Evolutionary conservation across 2,797 vertebrate genomes (phyloP), one percentile per base, ranked within the genome.

Genomic region (Syncerus caffer): DNA sequence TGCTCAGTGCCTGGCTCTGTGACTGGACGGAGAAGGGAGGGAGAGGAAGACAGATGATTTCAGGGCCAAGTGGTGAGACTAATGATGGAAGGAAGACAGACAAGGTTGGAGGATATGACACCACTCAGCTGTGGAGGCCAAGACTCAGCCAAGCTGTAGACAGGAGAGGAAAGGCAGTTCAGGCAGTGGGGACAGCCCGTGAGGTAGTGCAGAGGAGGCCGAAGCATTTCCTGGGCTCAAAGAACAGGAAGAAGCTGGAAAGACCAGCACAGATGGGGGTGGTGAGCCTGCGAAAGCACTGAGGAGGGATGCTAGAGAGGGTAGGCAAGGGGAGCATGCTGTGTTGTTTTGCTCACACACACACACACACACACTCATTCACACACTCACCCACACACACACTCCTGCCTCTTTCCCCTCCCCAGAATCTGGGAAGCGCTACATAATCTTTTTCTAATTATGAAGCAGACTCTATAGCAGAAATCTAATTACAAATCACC

Each of bases 401-500:
- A 19, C 85, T 8, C 85, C 88, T 92, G 94, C 93, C 62, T 96
- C 51, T 0, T 0, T 58, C 93, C 94, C 95, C 96, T 89, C 82
- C 58, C 94, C 53, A 83, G 98, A 98, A 98, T 98, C 97, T 97
- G 97, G 98, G 98, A 98, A 98, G 98, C 93, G 87, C 98, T 98
- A 97, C 97, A 97, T 98, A 98, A 98, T 98, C 97, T 98, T 98
- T 97, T 98, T 98, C 97, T 97, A 98, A 98, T 98, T 97, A 98
- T 97, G 96, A 98, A 95, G 90, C 97, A 95, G 95, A 97, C 96
- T 96, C 95, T 98, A 98, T 98, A 98, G 98, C 98, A 97, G 97
- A 99, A 98, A 98, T 98, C 97, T 98, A 98, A 99, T 99, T 99
- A 98, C 97, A 96, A 98, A 98, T 98, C 97, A 98, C 98, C 98